Evolutionary conservation across 2,888 invertebrate genomes (phyloP).

Genomic region (Leptopilina drosophilae): DNA sequence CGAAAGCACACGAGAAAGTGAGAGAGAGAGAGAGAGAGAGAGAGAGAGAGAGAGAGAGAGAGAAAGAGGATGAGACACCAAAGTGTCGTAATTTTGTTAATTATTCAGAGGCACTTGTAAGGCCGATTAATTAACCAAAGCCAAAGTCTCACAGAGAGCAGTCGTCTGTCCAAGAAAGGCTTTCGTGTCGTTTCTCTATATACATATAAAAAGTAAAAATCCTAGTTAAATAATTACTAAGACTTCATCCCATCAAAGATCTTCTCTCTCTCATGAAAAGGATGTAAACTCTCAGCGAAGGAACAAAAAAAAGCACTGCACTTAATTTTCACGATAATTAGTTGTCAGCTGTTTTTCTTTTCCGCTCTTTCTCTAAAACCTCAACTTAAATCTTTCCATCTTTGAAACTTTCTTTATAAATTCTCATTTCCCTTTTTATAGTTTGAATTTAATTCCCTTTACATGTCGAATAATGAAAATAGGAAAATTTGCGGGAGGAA

Average conservation of each 20-base stretch:
- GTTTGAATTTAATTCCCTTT: neutral
- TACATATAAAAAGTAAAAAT: conserved; percentile 54
- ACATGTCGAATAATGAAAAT: neutral
- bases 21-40: too few species aligned
- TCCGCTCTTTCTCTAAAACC: neutral
- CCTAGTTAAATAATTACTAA: conserved; percentile 65
- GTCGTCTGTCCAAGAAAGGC: conserved; percentile 55
- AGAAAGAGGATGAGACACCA: conserved; percentile 44
- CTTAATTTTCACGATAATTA: conserved; percentile 62
- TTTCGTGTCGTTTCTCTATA: conserved; percentile 45
- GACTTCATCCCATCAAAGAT: conserved; percentile 25
- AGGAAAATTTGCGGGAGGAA: neutral
- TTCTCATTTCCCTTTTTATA: neutral
- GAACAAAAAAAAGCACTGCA: conserved; percentile 44
- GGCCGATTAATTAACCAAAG: conserved; percentile 68
- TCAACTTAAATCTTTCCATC: conserved; percentile 30
- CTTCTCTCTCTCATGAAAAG: conserved; percentile 31
- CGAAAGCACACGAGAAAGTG: conserved; percentile 21
- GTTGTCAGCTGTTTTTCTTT: conserved; percentile 43
- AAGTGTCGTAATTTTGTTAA: conserved; percentile 67
- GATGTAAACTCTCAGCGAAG: conserved; percentile 29
- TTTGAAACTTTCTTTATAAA: neutral
- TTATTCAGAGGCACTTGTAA: conserved; percentile 60
- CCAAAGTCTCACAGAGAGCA: conserved; percentile 51
- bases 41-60: conserved; percentile 10